Percentiles rank a stretch among this genome's conserved stretches.
Conservation (phyloP, 2,888 invertebrate species). For the Plagodis dolabraria region DNA sequence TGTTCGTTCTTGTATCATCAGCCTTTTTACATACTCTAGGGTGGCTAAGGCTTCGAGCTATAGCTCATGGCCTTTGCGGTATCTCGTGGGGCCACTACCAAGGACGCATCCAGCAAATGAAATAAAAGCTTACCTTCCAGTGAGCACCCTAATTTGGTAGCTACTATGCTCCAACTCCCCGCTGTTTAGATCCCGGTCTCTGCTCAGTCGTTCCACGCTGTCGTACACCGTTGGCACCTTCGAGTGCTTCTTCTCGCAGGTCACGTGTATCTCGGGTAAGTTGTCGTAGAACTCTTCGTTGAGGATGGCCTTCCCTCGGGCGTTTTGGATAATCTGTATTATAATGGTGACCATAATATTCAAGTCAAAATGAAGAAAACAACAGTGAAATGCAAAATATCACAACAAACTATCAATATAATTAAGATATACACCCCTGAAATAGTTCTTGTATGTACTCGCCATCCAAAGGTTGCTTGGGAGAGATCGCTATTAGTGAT, state of each 20-base stretch:
- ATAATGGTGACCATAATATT: conserved; percentile 1
- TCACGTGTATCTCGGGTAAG: conserved; percentile 75
- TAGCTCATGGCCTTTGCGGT: no score
- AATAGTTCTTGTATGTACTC: no score
- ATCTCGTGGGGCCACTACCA: no score
- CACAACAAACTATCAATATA: no score
- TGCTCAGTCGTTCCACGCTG: conserved; percentile 64
- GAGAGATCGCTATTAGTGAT: no score
- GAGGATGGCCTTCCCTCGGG: conserved; percentile 64
- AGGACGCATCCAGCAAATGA: background rate
- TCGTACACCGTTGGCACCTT: conserved; percentile 57
- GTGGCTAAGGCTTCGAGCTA: no score
- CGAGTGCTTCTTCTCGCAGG: conserved; percentile 64
- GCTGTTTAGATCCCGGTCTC: conserved; percentile 54
- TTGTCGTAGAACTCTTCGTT: conserved; percentile 74
- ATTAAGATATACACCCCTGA: no score
- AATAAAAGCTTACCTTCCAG: conserved; percentile 60
- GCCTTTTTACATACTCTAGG: no score
- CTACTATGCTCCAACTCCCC: conserved; percentile 71
- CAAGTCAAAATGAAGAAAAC: background rate
- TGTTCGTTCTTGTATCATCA: no score
- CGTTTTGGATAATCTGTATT: conserved; percentile 52
- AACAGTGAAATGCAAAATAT: no score
- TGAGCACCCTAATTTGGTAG: conserved; percentile 71
- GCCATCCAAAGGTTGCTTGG: no score